These are phyloP conservation scores for Odontomyia ornata DNA, from an alignment of 2,888 invertebrate genomes.

Conservation along the genomic window DNA sequence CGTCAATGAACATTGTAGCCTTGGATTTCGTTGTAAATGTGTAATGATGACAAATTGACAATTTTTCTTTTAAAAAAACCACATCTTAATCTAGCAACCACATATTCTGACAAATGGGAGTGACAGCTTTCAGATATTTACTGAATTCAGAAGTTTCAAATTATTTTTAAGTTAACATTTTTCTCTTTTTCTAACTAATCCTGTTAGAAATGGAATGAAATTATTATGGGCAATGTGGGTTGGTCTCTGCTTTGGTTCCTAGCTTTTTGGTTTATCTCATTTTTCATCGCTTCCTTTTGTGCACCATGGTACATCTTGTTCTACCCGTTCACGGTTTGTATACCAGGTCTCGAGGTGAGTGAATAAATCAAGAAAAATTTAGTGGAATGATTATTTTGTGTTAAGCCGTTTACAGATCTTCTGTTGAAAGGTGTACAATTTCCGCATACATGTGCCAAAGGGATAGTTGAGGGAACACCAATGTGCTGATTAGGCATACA, in stretches of 20 bases:
- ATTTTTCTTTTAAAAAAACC: too few species aligned
- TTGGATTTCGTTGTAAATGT: too few species aligned
- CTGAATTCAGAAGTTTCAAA: too few species aligned
- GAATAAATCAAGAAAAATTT: too few species aligned
- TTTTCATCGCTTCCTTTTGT: conserved; percentile 74
- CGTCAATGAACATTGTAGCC: too few species aligned
- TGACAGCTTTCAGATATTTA: background rate
- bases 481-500: too few species aligned
- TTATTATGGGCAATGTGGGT: conserved; percentile 72
- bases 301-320: conserved; percentile 75
- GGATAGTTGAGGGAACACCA: conserved; percentile 73
- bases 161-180: too few species aligned
- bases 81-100: background rate
- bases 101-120: background rate
- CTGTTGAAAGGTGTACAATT: conserved; percentile 75
- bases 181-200: background rate
- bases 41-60: too few species aligned
- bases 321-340: conserved; percentile 74
- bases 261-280: conserved; percentile 73
- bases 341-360: conserved; percentile 74
- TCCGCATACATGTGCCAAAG: conserved; percentile 75
- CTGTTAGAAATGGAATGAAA: background rate
- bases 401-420: conserved; percentile 74
- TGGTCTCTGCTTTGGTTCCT: conserved; percentile 77
- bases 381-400: conserved; percentile 54